phyloP scores from a whole-genome alignment of 2,888 invertebrate genomes.

The Drosophila testacea region DNA sequence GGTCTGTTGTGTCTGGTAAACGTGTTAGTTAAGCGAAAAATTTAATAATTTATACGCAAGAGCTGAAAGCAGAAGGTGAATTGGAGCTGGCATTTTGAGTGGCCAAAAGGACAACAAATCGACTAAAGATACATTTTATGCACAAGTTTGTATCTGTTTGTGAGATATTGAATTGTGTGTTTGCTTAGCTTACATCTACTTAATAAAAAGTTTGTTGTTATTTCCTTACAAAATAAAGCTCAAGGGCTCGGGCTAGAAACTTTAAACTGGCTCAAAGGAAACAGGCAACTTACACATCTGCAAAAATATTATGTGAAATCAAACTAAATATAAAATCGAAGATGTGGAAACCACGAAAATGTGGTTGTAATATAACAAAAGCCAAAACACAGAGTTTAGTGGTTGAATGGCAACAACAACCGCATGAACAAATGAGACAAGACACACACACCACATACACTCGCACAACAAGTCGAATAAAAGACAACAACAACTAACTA shows the following conservation, averaged over 20 bases:
- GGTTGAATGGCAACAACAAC: slow-evolving; percentile 79
- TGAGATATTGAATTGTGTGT: background rate
- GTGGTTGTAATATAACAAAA: slow-evolving; percentile 80
- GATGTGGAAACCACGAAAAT: slow-evolving; percentile 75
- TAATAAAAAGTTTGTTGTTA: background rate
- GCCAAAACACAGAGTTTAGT: slow-evolving; percentile 84
- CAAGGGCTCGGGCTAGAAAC: background rate
- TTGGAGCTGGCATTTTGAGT: slow-evolving; percentile 39
- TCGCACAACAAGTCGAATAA: slow-evolving; percentile 15
- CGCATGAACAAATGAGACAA: slow-evolving; percentile 57
- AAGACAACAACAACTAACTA: slow-evolving; percentile 58
- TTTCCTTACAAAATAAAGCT: background rate
- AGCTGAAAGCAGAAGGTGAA: slow-evolving; percentile 20
- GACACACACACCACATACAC: slow-evolving; percentile 29
- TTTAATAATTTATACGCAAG: slow-evolving; percentile 63
- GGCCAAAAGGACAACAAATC: slow-evolving; percentile 41
- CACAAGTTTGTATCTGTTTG: background rate
- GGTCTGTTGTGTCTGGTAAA: slow-evolving; percentile 22
- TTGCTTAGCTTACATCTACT: background rate
- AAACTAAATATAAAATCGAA: slow-evolving; percentile 69
- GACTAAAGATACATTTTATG: slow-evolving; percentile 25
- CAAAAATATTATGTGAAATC: slow-evolving; percentile 69
- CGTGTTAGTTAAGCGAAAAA: slow-evolving; percentile 57
- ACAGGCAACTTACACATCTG: slow-evolving; percentile 19
- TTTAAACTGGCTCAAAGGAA: slow-evolving; percentile 12